phyloP scores from a whole-genome alignment of 2,888 invertebrate species.

The Cheilosia scutellata region DNA sequence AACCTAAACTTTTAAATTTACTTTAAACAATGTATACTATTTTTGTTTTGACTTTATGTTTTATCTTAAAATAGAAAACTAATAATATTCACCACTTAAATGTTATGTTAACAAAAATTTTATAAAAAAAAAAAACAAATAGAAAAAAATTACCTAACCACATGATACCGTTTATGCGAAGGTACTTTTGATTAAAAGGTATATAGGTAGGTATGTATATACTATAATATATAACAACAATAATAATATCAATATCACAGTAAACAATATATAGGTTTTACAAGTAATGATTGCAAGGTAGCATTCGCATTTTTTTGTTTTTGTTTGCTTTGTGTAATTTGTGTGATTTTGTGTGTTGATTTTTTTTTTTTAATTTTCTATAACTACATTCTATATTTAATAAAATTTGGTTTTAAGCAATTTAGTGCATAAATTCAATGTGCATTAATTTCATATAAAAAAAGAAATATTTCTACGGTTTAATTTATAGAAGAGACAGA shows the following conservation, averaged over 20 bases:
- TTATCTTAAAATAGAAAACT: constrained; percentile 21
- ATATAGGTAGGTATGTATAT: constrained; percentile 50
- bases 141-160: constrained; percentile 29
- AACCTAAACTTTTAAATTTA: constrained; percentile 48
- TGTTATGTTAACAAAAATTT: constrained; percentile 22
- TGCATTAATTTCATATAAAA: constrained; percentile 46
- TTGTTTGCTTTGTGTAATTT: constrained; percentile 3
- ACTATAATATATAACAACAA: constrained; percentile 62
- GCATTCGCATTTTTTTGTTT: constrained; percentile 47
- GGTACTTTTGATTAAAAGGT: constrained; percentile 52
- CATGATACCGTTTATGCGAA: constrained; percentile 27
- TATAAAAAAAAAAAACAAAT: constrained; percentile 25
- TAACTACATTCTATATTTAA: constrained; percentile 3
- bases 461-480: constrained; percentile 31
- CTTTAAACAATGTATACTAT: constrained; percentile 16
- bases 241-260: constrained; percentile 75
- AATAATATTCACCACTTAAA: constrained; percentile 25
- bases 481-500: constrained; percentile 21
- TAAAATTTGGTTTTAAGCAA: constrained; percentile 24
- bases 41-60: background rate
- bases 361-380: constrained; percentile 28
- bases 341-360: constrained; percentile 45
- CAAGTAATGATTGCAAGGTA: constrained; percentile 69
- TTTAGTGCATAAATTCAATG: constrained; percentile 53
- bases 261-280: constrained; percentile 73